These are phyloP conservation scores for Cydia strobilella DNA, from an alignment of 1,140 invertebrate genomes.

Conservation along the genomic window DNA sequence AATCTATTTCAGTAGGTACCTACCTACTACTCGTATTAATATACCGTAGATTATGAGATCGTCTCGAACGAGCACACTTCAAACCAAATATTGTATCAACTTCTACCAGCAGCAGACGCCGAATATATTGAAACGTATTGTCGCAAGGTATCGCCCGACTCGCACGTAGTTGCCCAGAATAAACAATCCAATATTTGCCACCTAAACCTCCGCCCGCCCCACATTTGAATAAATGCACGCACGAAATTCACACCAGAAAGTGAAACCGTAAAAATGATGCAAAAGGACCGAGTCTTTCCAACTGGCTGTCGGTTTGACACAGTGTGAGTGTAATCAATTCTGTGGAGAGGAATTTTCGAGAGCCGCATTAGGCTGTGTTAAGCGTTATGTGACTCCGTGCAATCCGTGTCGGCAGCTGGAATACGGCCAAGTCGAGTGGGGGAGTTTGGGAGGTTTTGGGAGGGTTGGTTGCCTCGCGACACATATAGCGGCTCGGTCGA, in stretches of 20 bases:
- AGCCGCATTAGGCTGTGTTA: conserved; percentile 24
- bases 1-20: background rate
- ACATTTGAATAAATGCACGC: conserved; percentile 45
- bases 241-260: conserved; percentile 41
- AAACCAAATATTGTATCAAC: conserved; percentile 30
- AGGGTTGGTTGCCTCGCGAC: conserved; percentile 52
- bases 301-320: conserved; percentile 8
- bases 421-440: conserved; percentile 35
- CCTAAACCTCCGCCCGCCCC: conserved; percentile 30
- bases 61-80: background rate
- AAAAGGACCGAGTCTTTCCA: conserved; percentile 34
- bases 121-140: conserved; percentile 16
- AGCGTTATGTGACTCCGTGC: conserved; percentile 34
- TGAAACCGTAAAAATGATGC: conserved; percentile 46
- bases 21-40: background rate
- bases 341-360: conserved; percentile 17
- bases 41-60: background rate
- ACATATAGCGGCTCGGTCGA: conserved; percentile 66
- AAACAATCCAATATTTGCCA: conserved; percentile 32
- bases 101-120: background rate
- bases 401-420: conserved; percentile 49
- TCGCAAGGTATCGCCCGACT: conserved; percentile 11
- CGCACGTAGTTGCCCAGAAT: conserved; percentile 24
- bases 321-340: conserved; percentile 21
- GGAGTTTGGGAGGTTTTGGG: conserved; percentile 30